Evolutionary conservation across 2,113 vertebrate species (phyloP), one percentile per base, ranked within the genome.

Genomic region (Ameiurus melas): DNA sequence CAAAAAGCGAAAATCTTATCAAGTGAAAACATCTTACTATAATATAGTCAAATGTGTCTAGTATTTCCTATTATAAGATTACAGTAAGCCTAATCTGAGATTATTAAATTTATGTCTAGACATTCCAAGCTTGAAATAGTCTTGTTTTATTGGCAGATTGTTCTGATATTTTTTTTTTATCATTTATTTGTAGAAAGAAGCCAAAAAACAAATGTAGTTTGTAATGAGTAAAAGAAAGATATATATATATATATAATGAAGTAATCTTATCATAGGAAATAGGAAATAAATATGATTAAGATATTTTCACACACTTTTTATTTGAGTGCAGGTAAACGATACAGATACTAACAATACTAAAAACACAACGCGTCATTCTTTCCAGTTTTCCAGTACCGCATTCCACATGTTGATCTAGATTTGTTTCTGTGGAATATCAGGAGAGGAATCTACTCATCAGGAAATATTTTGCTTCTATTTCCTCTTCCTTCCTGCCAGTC

Each of bases 381-480:
- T 47, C 10, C 73, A 47, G 73, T 30, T 77, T 43, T 43, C 47
- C 47, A 10, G 17, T 47, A 12, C 22, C 5, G 39, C 39, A 22
- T 13, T 70, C 12, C 4, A 33, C 14, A 36, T 71, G 9, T 75
- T 43, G 43, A 8, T 75, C 8, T 43, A 22, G 71, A 43, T 8
- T 4, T n/a, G 0, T 53, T 71, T 77, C 7, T 51, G 51, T 79
- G 51, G 27, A n/a, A 55, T 55, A 55, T 55, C 51, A 53, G 51
- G 47, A 30, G 6, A 1, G 17, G 77, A 55, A 30, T 55, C 55
- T 2, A 16, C 16, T 64, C 22, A 43, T 22, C 47, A 53, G 47
- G 77, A 79, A 53, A n/a, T 19, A 9, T n/a, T 22, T 64, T 5
- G 6, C 53, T 73, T 86, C n/a, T 86, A 19, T 85, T 85, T 73